These are phyloP conservation scores for Polyommatus iphigenia DNA, from an alignment of 2,888 invertebrate species.

Conservation along the genomic window DNA sequence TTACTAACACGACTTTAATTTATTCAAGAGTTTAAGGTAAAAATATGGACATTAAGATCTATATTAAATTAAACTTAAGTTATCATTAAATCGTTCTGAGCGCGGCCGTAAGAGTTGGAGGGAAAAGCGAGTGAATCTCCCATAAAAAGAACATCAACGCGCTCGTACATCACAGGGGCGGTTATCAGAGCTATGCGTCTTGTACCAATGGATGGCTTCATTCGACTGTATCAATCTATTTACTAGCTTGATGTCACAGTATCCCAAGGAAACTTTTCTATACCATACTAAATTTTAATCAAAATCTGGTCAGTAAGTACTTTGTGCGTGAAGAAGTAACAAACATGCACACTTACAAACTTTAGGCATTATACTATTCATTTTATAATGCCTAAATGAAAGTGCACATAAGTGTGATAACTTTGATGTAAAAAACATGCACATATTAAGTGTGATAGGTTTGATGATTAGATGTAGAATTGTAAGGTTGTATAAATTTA, in stretches of 20 bases:
- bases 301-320: no score
- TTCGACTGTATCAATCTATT: background rate
- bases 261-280: background rate
- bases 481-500: no score
- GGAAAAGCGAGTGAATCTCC: background rate
- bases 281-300: no score
- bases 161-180: background rate
- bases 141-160: slow-evolving; percentile 11
- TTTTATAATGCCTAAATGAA: no score
- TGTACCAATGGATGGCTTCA: background rate
- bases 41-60: background rate
- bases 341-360: background rate
- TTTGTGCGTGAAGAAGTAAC: background rate
- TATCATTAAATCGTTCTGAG: background rate
- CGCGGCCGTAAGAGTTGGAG: background rate
- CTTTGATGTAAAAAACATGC: no score
- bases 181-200: background rate
- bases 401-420: no score
- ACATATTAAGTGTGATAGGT: no score
- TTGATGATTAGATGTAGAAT: no score
- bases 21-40: no score
- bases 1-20: background rate
- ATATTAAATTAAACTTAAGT: background rate
- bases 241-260: background rate
- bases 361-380: no score